These are phyloP conservation scores for Frieseomelitta varia DNA, from an alignment of 1,140 invertebrate genomes.

Conservation along the genomic window DNA sequence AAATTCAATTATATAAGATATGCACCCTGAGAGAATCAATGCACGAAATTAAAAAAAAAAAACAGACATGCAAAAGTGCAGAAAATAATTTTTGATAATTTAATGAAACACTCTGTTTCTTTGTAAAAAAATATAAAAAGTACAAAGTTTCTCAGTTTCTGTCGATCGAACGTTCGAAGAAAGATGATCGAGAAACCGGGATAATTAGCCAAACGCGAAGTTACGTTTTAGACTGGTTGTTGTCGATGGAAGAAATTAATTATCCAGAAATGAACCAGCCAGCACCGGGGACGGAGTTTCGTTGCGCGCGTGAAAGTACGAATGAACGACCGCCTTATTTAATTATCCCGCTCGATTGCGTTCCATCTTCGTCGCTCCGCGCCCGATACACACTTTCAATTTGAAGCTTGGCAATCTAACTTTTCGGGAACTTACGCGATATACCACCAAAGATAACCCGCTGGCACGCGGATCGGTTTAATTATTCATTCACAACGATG, in stretches of 20 bases:
- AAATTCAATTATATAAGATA: background rate
- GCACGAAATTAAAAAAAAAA: no score
- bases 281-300: background rate
- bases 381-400: slow-evolving; percentile 30
- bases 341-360: slow-evolving; percentile 44
- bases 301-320: slow-evolving; percentile 19
- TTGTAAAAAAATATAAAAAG: no score
- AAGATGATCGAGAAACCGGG: background rate
- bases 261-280: slow-evolving; percentile 11
- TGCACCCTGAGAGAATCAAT: background rate
- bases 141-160: no score
- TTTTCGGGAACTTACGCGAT: slow-evolving; percentile 6
- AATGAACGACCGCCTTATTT: slow-evolving; percentile 8
- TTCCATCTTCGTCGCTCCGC: background rate
- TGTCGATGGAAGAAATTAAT: slow-evolving; percentile 6
- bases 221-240: background rate
- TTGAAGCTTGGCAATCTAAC: slow-evolving; percentile 10
- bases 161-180: no score
- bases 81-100: no score
- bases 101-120: no score
- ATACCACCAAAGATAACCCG: slow-evolving; percentile 9
- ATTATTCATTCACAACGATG: background rate
- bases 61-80: no score
- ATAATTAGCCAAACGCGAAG: slow-evolving; percentile 3
- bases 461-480: background rate